phyloP scores from a whole-genome alignment of 2,888 invertebrate genomes.

The Hydraecia micacea region DNA sequence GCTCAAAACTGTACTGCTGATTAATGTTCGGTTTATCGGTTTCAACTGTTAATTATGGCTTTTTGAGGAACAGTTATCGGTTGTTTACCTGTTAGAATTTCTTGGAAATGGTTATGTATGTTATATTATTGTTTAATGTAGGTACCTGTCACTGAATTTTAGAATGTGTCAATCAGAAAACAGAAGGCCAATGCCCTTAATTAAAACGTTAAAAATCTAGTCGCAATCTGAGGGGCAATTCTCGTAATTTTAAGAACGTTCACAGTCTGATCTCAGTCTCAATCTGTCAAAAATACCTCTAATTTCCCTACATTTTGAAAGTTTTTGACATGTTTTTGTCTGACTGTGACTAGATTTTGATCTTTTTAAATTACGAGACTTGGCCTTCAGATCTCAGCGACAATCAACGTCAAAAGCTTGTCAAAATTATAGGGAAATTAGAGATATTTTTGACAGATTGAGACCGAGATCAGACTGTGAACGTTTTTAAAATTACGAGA shows the following conservation, averaged over 20 bases:
- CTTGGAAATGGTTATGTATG: conserved; percentile 7
- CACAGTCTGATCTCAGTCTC: too few relatives aligned
- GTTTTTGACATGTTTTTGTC: too few relatives aligned
- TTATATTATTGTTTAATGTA: background rate
- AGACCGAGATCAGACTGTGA: too few relatives aligned
- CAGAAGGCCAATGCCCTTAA: background rate
- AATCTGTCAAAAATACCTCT: too few relatives aligned
- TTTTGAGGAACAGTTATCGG: conserved; percentile 52
- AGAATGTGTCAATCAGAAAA: background rate
- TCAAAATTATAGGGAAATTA: too few relatives aligned
- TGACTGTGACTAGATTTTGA: too few relatives aligned
- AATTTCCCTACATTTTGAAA: too few relatives aligned
- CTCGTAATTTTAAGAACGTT: too few relatives aligned
- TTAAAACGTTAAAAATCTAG: background rate
- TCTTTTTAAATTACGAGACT: too few relatives aligned
- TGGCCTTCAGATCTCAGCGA: too few relatives aligned
- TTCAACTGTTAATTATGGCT: conserved; percentile 66
- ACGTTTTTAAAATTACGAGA: background rate
- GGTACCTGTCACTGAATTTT: background rate
- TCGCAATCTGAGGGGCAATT: background rate
- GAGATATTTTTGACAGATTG: too few relatives aligned
- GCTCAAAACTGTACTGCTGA: conserved; percentile 87
- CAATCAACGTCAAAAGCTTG: too few relatives aligned
- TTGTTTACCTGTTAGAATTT: conserved; percentile 23
- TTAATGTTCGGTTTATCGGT: conserved; percentile 81